These are phyloP conservation scores for Chaenodraco wilsoni DNA, from an alignment of 2,797 vertebrate species.

Conservation along the genomic window DNA sequence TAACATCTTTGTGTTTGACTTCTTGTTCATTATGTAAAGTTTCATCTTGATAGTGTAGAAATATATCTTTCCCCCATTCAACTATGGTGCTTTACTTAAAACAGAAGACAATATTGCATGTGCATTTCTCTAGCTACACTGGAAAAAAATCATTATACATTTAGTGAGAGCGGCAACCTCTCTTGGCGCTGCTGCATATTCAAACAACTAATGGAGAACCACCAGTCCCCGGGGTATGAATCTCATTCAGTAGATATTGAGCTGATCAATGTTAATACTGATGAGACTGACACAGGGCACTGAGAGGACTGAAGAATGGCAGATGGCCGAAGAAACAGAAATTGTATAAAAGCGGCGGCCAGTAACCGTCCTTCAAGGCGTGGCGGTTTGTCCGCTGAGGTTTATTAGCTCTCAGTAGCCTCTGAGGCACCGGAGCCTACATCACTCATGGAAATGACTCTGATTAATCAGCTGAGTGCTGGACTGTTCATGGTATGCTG, in stretches of 20 bases:
- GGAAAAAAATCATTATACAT: slow-evolving; percentile 9
- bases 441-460: slow-evolving; percentile 79
- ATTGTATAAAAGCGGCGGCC: slow-evolving; percentile 44
- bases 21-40: not conserved
- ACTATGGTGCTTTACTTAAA: not conserved
- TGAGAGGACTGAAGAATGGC: slow-evolving; percentile 44
- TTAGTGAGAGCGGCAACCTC: slow-evolving; percentile 5
- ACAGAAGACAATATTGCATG: not conserved
- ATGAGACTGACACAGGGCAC: slow-evolving; percentile 46
- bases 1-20: not conserved
- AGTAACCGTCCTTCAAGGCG: slow-evolving; percentile 49
- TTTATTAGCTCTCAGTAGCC: slow-evolving; percentile 71
- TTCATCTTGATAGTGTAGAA: not conserved
- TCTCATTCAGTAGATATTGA: slow-evolving; percentile 47
- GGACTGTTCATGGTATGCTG: slow-evolving; percentile 51
- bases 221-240: slow-evolving; percentile 16
- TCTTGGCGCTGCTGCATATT: slow-evolving; percentile 33
- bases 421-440: slow-evolving; percentile 50
- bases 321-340: slow-evolving; percentile 43
- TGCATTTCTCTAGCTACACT: not conserved
- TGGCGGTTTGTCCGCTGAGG: slow-evolving; percentile 52
- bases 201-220: slow-evolving; percentile 19
- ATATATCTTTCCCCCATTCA: not conserved
- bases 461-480: slow-evolving; percentile 81
- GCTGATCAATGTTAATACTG: slow-evolving; percentile 65